These are phyloP conservation scores for Holothuria scabra DNA, from an alignment of 53 echinoderm and acorn worm genomes.

Conservation along the genomic window DNA sequence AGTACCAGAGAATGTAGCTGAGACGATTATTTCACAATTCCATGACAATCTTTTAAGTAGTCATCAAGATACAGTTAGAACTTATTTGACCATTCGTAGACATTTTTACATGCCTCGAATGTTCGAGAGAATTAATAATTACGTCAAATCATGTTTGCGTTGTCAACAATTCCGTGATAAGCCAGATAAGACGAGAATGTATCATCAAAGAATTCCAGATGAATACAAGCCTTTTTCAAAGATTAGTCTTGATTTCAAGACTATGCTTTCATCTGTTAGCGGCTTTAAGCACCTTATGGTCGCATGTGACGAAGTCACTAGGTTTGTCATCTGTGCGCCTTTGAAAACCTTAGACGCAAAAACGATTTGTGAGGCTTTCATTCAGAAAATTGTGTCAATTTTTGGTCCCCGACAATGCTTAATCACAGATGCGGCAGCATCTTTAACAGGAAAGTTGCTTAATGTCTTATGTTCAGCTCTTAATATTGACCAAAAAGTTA, in stretches of 20 bases:
- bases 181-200: not conserved
- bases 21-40: not conserved
- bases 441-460: too few species aligned
- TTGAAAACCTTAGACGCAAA: constrained; percentile 7
- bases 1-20: not conserved
- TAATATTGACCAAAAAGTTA: too few species aligned
- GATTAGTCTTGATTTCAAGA: constrained; percentile 19
- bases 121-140: constrained; percentile 18
- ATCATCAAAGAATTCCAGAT: not conserved
- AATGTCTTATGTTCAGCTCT: too few species aligned
- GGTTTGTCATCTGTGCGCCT: constrained; percentile 12
- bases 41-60: too few species aligned
- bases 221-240: not conserved
- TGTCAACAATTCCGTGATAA: constrained; percentile 22
- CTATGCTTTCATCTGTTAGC: not conserved
- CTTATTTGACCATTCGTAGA: too few species aligned
- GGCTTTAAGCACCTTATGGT: too few species aligned
- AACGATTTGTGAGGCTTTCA: not conserved
- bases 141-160: constrained; percentile 19
- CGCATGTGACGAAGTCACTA: not conserved
- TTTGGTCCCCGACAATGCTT: too few species aligned
- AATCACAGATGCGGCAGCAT: too few species aligned
- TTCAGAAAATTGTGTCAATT: too few species aligned
- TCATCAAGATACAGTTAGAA: not conserved
- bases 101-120: constrained; percentile 2